Percentiles rank a stretch among this genome's conserved stretches.
Conservation (phyloP, 2,113 vertebrate species). For the Platysteira castanea region DNA sequence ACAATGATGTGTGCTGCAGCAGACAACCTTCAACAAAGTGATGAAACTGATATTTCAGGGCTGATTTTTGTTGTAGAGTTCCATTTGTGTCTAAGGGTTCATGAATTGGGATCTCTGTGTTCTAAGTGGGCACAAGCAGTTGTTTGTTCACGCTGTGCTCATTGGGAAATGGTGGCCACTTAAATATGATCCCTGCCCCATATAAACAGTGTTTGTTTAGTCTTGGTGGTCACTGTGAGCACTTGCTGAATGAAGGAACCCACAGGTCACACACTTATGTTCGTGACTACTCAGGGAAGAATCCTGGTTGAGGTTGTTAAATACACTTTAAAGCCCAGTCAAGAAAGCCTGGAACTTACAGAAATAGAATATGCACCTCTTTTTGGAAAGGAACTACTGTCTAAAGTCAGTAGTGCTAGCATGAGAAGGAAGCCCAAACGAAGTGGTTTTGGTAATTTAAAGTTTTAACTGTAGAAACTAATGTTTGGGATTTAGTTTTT, state of each 20-base stretch:
- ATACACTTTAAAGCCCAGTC: neutral
- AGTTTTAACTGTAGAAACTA: neutral
- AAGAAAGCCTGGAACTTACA: neutral
- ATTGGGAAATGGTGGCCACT: neutral
- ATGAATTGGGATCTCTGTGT: neutral
- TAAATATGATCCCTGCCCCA: neutral
- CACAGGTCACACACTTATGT: neutral
- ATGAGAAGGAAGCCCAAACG: neutral
- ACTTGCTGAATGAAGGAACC: neutral
- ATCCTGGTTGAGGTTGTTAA: neutral
- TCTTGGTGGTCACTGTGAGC: neutral
- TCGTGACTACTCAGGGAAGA: neutral
- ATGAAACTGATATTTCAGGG: neutral
- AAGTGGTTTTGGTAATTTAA: neutral
- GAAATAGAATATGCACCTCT: neutral
- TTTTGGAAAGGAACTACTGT: neutral
- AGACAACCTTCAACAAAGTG: neutral
- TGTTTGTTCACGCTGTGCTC: neutral
- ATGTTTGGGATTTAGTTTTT: neutral
- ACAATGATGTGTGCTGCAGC: rapidly evolving
- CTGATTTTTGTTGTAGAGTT: neutral
- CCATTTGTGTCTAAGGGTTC: neutral
- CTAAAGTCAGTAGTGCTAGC: neutral
- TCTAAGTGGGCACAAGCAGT: neutral
- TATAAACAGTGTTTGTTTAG: neutral